Base-by-base conservation (phyloP, 2,888 invertebrate species). In the Habrosyne pyritoides region DNA sequence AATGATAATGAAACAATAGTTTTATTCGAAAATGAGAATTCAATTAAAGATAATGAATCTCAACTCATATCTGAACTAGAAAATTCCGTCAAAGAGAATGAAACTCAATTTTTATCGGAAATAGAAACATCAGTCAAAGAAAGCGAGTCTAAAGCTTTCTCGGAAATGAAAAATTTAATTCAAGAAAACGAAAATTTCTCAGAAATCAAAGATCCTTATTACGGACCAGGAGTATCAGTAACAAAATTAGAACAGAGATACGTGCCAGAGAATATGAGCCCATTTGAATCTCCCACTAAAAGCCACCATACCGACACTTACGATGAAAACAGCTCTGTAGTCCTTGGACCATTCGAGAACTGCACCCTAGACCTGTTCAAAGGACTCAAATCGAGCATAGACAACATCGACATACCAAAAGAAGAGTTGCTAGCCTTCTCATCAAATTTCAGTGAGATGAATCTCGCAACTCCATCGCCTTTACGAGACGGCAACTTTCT, bases 261-360 rank as follows among this genome's bases (percentile, higher is more conserved):
- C 53, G 77, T 84, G 1, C 79, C 83, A 2, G 89, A 91, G 12
- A 81, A 66, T 14, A 54, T 86, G 49, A 92, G 91, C 61, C 91
- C 92, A 2, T 87, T 87, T 56, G 92, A 91, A 64, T 92, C 91
- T 28, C 91, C 91, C 0, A 87, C 91, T 1, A 90, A 89, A 76
- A 90, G 89, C 56, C 89, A 85, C 58, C 92, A 81, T 53, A 93
- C 84, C 6, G 92, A 92, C 52, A 92, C 92, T 0, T 91, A 86
- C 60, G 89, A 91, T 50, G 91, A 91, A 71, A 89, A 93, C 71
- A 91, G 92, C 56, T 92, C 92, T n/a, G 94, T 94, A 5, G 93
- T 94, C 10, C 67, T 94, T 42, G 94, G 94, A 1, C 93, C 94
- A 0, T 94, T 93, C 65, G 94, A 94, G 63, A 93, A 93, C 67